phyloP scores from a whole-genome alignment of 2,888 invertebrate genomes.

The Drosophila pseudotakahashii region DNA sequence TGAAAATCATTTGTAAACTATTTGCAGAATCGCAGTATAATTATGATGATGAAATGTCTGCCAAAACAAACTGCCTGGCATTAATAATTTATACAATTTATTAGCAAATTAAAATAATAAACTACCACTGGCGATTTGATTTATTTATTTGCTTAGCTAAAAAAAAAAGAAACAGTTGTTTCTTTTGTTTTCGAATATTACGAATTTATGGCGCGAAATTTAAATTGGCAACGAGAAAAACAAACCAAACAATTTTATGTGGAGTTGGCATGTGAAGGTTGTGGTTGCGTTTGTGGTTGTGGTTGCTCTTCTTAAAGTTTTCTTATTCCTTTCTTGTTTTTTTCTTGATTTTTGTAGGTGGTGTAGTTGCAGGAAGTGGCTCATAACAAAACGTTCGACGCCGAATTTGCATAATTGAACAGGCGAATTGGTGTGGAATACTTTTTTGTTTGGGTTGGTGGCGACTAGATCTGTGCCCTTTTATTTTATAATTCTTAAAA shows the following conservation, averaged over 20 bases:
- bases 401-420: conserved; percentile 57
- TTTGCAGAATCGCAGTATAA: conserved; percentile 44
- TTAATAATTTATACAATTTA: conserved; percentile 72
- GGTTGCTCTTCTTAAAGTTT: neutral
- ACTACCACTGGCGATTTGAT: conserved; percentile 39
- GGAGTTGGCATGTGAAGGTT: conserved; percentile 65
- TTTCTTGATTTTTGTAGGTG: conserved; percentile 8
- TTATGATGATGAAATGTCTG: conserved; percentile 62
- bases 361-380: conserved; percentile 49
- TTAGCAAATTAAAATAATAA: conserved; percentile 64
- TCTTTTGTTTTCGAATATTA: conserved; percentile 2
- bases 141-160: conserved; percentile 56
- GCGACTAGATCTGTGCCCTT: neutral
- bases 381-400: conserved; percentile 56
- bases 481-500: neutral
- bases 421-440: conserved; percentile 5
- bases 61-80: conserved; percentile 62
- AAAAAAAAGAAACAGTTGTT: conserved; percentile 6
- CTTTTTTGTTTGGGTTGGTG: neutral
- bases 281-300: conserved; percentile 31
- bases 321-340: conserved; percentile 2
- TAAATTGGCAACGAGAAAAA: conserved; percentile 25
- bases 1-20: conserved; percentile 48
- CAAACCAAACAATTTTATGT: conserved; percentile 30
- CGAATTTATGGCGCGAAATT: conserved; percentile 8